These are phyloP conservation scores for Tethea ocularis DNA, from an alignment of 2,888 invertebrate genomes.

Conservation along the genomic window DNA sequence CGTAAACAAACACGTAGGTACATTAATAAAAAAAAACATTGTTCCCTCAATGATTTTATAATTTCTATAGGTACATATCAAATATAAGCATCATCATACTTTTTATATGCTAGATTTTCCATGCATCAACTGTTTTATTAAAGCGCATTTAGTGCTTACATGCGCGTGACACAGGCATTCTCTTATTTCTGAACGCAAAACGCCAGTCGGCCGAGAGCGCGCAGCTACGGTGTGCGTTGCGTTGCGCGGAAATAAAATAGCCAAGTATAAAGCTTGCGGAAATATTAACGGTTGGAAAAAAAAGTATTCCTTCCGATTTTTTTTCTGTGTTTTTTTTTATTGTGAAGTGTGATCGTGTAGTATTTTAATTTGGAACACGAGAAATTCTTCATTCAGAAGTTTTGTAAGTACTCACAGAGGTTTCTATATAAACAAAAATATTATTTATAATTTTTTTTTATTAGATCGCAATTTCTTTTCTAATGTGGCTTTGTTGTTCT, in stretches of 20 bases:
- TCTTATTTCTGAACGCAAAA: constrained; percentile 12
- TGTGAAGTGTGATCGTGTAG: constrained; percentile 38
- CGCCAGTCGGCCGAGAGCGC: constrained; percentile 37
- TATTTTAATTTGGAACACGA: background rate
- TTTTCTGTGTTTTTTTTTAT: constrained; percentile 29
- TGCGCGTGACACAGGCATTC: background rate
- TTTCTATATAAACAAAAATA: too few relatives aligned
- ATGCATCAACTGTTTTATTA: background rate
- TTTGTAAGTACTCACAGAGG: background rate
- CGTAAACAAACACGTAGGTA: too few relatives aligned
- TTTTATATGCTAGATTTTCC: background rate
- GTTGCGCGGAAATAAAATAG: constrained; percentile 22
- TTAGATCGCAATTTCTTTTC: background rate
- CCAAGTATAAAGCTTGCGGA: background rate
- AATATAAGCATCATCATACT: background rate
- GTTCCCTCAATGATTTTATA: too few relatives aligned
- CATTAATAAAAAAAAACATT: too few relatives aligned
- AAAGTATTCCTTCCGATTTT: constrained; percentile 25
- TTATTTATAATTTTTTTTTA: background rate
- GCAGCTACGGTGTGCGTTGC: constrained; percentile 28
- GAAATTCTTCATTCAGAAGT: background rate
- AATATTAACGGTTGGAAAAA: constrained; percentile 24
- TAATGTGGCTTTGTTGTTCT: background rate
- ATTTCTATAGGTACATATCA: background rate
- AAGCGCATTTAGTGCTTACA: constrained; percentile 8